These are phyloP conservation scores for Sebastes steindachneri DNA, from an alignment of 2,797 vertebrate genomes.

Conservation along the genomic window DNA sequence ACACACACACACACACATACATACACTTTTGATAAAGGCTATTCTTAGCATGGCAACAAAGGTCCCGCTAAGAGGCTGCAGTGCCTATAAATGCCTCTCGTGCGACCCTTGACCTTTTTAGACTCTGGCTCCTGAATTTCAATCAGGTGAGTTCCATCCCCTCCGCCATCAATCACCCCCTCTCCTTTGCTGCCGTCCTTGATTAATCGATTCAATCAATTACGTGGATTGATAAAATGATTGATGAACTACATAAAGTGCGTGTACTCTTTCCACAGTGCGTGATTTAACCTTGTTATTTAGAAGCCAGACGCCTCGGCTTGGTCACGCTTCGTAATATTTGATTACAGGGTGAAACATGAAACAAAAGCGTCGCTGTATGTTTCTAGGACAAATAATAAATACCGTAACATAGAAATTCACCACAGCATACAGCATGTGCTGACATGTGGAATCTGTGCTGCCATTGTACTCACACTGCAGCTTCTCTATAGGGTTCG, in stretches of 20 bases:
- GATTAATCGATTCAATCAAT: constrained; percentile 69
- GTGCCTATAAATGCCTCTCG: constrained; percentile 51
- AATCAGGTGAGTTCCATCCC: constrained; percentile 55
- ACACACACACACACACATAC: neutral
- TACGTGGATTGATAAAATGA: constrained; percentile 69
- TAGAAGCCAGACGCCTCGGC: neutral
- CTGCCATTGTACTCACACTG: constrained; percentile 16
- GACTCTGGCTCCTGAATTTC: constrained; percentile 74
- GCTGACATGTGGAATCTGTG: constrained; percentile 21
- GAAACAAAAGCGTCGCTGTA: constrained; percentile 1
- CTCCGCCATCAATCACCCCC: constrained; percentile 58
- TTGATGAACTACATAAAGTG: constrained; percentile 48
- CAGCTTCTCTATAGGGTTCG: constrained; percentile 7
- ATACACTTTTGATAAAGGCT: constrained; percentile 27
- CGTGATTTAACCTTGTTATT: constrained; percentile 34
- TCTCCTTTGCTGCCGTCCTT: constrained; percentile 34
- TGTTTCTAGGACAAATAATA: neutral
- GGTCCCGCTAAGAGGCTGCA: constrained; percentile 26
- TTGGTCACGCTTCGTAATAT: neutral
- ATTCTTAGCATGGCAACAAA: constrained; percentile 35
- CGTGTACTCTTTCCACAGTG: constrained; percentile 9
- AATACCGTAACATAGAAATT: neutral
- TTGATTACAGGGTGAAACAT: constrained; percentile 13
- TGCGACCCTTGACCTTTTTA: constrained; percentile 74
- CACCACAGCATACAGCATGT: neutral